Evolutionary conservation across 1,140 invertebrate genomes (phyloP).

Genomic region (Potamilus streckersoni): DNA sequence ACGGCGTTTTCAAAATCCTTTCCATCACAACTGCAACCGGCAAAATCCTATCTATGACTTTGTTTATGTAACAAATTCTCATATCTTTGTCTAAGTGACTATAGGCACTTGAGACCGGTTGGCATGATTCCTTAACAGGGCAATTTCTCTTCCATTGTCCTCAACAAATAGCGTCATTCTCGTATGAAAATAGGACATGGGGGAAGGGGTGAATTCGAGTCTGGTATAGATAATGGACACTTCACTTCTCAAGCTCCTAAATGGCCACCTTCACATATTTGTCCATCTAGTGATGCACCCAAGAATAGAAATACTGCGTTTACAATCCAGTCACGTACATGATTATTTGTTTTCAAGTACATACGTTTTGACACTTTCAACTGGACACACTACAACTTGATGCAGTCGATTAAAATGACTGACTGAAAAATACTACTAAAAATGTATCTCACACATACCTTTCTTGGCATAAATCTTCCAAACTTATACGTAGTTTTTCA

Average conservation of each 20-base stretch:
- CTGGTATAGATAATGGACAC: slow-evolving; percentile 13
- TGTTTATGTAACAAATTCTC: slow-evolving; percentile 20
- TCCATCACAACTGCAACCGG: slow-evolving; percentile 3
- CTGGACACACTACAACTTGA: slow-evolving; percentile 1
- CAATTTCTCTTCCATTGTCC: background rate
- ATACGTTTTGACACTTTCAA: slow-evolving; percentile 5
- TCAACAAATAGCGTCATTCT: slow-evolving; percentile 3
- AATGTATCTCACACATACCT: background rate
- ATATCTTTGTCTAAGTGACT: slow-evolving; percentile 8
- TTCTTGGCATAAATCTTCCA: slow-evolving; percentile 11
- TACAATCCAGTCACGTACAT: slow-evolving; percentile 35
- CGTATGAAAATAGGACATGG: background rate
- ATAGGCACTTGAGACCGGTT: slow-evolving; percentile 18
- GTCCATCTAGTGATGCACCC: slow-evolving; percentile 28
- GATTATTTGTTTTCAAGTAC: slow-evolving; percentile 5
- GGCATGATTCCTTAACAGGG: background rate
- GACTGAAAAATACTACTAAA: background rate
- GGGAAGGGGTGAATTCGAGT: background rate
- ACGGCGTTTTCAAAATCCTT: slow-evolving; percentile 3
- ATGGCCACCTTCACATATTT: slow-evolving; percentile 20
- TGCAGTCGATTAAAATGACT: background rate
- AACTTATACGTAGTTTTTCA: background rate
- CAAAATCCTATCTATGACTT: background rate
- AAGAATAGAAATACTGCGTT: slow-evolving; percentile 29
- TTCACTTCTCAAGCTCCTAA: slow-evolving; percentile 17